A percentile compares a stretch with the other conserved stretches of the same genome.
These are phyloP conservation scores for Anastrepha obliqua DNA, from an alignment of 1,140 invertebrate genomes.

Conservation along the genomic window DNA sequence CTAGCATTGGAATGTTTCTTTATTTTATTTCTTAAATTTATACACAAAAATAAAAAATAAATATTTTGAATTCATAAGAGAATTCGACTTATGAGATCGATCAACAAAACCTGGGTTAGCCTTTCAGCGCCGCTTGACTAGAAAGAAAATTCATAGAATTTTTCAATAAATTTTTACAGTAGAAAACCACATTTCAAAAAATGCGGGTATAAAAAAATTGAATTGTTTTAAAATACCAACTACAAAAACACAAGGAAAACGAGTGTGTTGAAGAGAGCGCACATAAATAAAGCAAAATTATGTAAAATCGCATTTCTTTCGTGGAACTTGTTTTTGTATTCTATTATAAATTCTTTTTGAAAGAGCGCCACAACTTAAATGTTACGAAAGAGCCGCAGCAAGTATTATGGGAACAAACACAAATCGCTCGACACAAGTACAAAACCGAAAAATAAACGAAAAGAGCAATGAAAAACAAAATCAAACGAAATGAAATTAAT, in stretches of 20 bases:
- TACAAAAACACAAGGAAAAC: conserved; percentile 2
- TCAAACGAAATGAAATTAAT: neutral
- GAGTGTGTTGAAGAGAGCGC: neutral
- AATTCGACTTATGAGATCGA: conserved; percentile 26
- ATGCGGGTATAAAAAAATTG: neutral
- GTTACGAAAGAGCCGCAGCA: conserved; percentile 4
- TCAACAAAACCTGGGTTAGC: neutral
- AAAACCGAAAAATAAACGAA: conserved; percentile 1
- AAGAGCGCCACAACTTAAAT: neutral
- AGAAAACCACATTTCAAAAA: neutral
- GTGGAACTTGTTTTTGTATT: neutral
- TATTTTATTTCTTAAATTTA: neutral
- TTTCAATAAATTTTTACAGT: neutral
- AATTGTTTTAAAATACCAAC: neutral
- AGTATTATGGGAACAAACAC: neutral
- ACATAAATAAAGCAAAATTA: neutral
- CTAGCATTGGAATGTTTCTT: conserved; percentile 49
- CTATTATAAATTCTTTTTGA: neutral
- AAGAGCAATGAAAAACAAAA: neutral
- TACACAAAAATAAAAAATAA: conserved; percentile 19
- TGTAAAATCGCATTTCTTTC: neutral
- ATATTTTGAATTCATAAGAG: conserved; percentile 5
- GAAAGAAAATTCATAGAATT: conserved; percentile 50
- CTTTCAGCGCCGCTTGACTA: conserved; percentile 25
- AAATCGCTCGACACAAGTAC: neutral